Evolutionary conservation across 2,888 invertebrate species (phyloP).

Genomic region (Polydrusus pterygomalis): DNA sequence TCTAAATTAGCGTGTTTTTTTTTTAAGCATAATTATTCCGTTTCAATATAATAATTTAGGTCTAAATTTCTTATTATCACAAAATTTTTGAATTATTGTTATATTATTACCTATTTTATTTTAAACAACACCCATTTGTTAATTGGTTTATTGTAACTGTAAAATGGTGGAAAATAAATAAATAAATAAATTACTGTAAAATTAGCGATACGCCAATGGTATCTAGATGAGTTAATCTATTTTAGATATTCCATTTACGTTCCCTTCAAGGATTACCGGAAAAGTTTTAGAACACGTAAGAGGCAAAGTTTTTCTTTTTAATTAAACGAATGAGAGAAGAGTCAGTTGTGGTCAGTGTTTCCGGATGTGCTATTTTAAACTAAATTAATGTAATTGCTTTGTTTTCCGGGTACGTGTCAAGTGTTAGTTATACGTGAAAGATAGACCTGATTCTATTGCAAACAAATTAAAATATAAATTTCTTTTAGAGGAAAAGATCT

Average conservation of each 20-base stretch:
- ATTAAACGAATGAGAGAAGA: constrained; percentile 25
- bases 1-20: no score
- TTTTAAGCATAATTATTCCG: no score
- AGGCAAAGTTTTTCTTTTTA: constrained; percentile 37
- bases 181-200: no score
- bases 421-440: constrained; percentile 7
- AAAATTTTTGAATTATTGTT: no score
- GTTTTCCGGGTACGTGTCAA: constrained; percentile 20
- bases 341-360: constrained; percentile 31
- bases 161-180: no score
- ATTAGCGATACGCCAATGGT: neutral
- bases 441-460: neutral
- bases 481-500: neutral
- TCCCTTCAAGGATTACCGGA: constrained; percentile 14
- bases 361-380: constrained; percentile 33
- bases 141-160: no score
- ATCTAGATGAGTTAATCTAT: neutral
- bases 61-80: no score
- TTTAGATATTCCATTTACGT: constrained; percentile 18
- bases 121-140: no score
- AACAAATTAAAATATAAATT: constrained; percentile 4
- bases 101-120: no score
- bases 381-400: constrained; percentile 36
- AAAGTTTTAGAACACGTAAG: constrained; percentile 35
- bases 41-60: no score